Conservation (phyloP, 2,113 vertebrate genomes). For the Corydoras sp. region DNA sequence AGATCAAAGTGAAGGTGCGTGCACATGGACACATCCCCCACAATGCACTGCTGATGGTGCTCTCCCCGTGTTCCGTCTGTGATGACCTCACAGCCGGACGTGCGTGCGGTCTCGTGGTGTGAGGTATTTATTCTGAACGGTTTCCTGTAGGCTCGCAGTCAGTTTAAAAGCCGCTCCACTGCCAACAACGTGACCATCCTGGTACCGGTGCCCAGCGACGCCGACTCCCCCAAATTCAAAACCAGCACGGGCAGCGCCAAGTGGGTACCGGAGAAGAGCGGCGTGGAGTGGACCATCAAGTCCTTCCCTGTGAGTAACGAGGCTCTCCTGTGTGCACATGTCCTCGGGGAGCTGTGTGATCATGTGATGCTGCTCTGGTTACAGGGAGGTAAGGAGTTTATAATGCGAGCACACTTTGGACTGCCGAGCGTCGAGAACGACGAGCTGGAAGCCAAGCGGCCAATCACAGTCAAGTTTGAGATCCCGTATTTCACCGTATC, state of each 20-base stretch:
- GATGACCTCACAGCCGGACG: no score
- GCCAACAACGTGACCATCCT: slow-evolving; percentile 74
- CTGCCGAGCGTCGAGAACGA: no score
- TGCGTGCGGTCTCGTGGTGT: no score
- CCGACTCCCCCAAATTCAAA: slow-evolving; percentile 76
- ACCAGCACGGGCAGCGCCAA: slow-evolving; percentile 71
- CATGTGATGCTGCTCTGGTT: background rate
- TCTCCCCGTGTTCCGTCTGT: no score
- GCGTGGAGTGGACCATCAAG: slow-evolving; percentile 73
- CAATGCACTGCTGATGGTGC: no score
- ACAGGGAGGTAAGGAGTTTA: no score
- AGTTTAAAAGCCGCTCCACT: slow-evolving; percentile 73
- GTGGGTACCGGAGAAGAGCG: slow-evolving; percentile 72
- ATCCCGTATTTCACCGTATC: no score
- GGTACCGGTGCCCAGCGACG: slow-evolving; percentile 74
- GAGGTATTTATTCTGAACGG: background rate
- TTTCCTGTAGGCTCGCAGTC: slow-evolving; percentile 65
- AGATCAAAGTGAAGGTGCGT: slow-evolving; percentile 77
- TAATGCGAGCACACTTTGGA: no score
- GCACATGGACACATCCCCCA: slow-evolving; percentile 11
- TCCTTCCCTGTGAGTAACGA: slow-evolving; percentile 68
- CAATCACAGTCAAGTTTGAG: no score
- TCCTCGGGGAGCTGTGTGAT: no score
- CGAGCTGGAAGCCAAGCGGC: no score
- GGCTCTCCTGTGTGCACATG: background rate